Percentiles rank a stretch among this genome's conserved stretches.
phyloP scores from a whole-genome alignment of 2,888 invertebrate genomes.

The Anthrax anthrax region DNA sequence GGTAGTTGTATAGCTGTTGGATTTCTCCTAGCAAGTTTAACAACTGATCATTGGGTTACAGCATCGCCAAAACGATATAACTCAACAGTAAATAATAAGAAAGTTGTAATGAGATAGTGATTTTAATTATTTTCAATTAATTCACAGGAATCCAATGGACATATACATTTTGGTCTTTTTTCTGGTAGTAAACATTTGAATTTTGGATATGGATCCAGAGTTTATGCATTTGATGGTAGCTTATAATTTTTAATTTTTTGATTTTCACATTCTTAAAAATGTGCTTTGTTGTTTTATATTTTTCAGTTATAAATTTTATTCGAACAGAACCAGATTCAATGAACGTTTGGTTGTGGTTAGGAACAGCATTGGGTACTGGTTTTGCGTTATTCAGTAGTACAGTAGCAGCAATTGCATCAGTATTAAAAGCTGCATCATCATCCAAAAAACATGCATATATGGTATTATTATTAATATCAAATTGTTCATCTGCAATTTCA shows the following conservation, averaged over 20 bases:
- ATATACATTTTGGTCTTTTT: constrained; percentile 73
- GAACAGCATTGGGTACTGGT: constrained; percentile 31
- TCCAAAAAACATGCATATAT: constrained; percentile 29
- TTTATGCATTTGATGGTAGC: constrained; percentile 60
- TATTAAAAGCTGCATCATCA: constrained; percentile 31
- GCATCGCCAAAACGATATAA: constrained; percentile 46
- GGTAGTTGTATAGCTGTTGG: constrained; percentile 57
- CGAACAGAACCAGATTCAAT: constrained; percentile 26
- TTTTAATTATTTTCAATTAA: not conserved
- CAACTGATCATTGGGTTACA: constrained; percentile 64
- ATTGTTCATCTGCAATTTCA: constrained; percentile 46
- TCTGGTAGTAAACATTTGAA: constrained; percentile 72
- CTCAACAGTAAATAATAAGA: constrained; percentile 24
- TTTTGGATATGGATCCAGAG: constrained; percentile 66
- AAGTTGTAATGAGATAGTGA: not conserved
- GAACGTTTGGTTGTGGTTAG: constrained; percentile 31
- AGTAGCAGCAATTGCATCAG: constrained; percentile 31
- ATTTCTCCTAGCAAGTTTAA: constrained; percentile 55
- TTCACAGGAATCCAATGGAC: constrained; percentile 40
- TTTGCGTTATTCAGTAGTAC: constrained; percentile 30
- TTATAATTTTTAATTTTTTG: not conserved
- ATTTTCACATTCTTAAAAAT: not conserved
- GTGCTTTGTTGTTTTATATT: not conserved
- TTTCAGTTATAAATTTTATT: constrained; percentile 26
- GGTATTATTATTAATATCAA: constrained; percentile 27